Evolutionary conservation across 2,888 invertebrate genomes (phyloP), one percentile per base, ranked within the genome.

Genomic region (Clanis bilineata): DNA sequence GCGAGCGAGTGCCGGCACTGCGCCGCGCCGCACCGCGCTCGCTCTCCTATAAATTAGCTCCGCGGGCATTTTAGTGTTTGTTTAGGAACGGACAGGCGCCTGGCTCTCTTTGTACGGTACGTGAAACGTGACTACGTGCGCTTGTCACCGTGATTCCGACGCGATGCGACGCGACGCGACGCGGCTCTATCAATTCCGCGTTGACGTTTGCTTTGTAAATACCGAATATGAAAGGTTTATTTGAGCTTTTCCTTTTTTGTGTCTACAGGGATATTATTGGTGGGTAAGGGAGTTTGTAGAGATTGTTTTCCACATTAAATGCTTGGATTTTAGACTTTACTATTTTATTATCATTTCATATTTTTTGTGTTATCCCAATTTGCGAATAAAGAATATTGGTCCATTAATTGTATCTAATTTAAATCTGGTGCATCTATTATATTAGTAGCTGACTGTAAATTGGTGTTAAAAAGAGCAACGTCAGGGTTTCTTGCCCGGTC

Each of bases 31-130:
- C 39, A 72, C 62, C 65, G 67, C 64, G 61, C 59, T 28, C 62
- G 55, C 63, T 59, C 54, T 77, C 77, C 82, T 85, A 86, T 88
- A 86, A 86, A 86, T 88, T 86, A 85, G 82, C 76, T 74, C 70
- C 75, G 76, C 76, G 65, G 72, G 67, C 75, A 77, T 78, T 83
- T 83, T 80, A 82, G 80, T 85, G 79, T 86, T 86, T 82, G 79
- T 82, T 88, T 83, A 83, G 80, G 79, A 76, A 75, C 64, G 63
- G 64, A 64, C 65, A 64, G 61, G 62, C 59, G 59, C 59, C 59
- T 41, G 22, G 21, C 56, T 61, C 62, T 55, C 72, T 66, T 70
- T 64, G 67, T 70, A 66, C 68, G 65, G 68, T 36, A 36, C 36
- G 36, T 9, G 12, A 5, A 1, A 3, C 68, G 72, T 72, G 62